Base-by-base conservation (phyloP, 2,797 vertebrate genomes). In the Synaphobranchus kaupii region DNA sequence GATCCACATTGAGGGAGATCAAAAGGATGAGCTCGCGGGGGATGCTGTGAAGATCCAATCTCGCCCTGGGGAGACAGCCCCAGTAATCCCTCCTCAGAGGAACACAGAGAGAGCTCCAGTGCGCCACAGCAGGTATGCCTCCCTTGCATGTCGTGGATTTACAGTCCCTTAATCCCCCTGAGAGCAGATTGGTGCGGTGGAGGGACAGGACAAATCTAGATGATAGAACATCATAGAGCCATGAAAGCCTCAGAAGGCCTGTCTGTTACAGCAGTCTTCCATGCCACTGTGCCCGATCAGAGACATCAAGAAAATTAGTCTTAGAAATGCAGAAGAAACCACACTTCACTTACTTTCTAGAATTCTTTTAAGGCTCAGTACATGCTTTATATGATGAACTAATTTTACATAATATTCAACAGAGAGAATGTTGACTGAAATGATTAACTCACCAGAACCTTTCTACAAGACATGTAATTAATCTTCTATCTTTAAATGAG, bases 1-100 rank as follows among this genome's bases (percentile, higher is more conserved):
- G 90, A 99, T 99, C 93, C 98, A 99, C 88, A 99, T 99, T 87
- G 98, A 99, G 95, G 94, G 93, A 2, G 98, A 99, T 92, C 97
- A 98, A 90, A 97, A 92, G 91, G 97, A 98, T 87, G 97, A 96
- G 56, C 48, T 73, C 12, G 86, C 86, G 48, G 92, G 91, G 90
- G 93, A 94, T 39, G 84, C 86, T 60, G 91, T 0, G 86, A 94
- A 86, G 66, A 89, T 80, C 82, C 91, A 90, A 44, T 86, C 73
- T 54, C 84, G 86, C 89, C 91, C 87, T 81, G 93, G 93, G 88
- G 95, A 95, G 89, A 91, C 90, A 3, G 44, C 86, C n/a, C 17
- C 90, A 85, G 95, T 95, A 81, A 85, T 86, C 66, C 82, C 84
- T 25, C 87, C 88, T 86, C 89, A 88, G 86, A 95, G 93, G 87